phyloP scores from a whole-genome alignment of 1,140 invertebrate genomes.

The Tetragonula clypearis region DNA sequence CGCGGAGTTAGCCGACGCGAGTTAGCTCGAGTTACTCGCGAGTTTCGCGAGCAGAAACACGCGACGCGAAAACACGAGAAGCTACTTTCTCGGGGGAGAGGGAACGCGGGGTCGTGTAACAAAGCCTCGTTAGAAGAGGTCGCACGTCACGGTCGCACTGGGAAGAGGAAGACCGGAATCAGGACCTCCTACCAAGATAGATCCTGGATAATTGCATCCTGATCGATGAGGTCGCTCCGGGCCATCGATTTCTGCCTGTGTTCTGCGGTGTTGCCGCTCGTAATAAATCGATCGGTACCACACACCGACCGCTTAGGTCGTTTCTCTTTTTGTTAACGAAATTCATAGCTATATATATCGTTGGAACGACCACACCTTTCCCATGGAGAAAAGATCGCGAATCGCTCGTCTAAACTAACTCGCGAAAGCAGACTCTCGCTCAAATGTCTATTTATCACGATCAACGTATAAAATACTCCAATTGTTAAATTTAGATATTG shows the following conservation, averaged over 20 bases:
- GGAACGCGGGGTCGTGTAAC: conserved; percentile 56
- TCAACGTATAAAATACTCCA: no score
- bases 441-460: no score
- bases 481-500: no score
- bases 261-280: conserved; percentile 13
- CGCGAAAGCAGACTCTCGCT: background rate
- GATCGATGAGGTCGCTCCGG: conserved; percentile 70
- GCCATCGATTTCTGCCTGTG: conserved; percentile 54
- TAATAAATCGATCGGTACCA: conserved; percentile 55
- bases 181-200: conserved; percentile 65
- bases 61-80: conserved; percentile 59
- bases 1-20: background rate
- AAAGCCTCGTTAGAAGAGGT: conserved; percentile 57
- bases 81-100: conserved; percentile 49
- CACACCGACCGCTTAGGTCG: background rate
- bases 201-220: conserved; percentile 68
- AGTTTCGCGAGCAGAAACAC: background rate
- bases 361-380: background rate
- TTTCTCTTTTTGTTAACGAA: conserved; percentile 34
- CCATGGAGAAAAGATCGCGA: background rate
- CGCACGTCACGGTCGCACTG: conserved; percentile 49
- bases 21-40: conserved; percentile 53
- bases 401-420: background rate
- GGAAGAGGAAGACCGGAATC: conserved; percentile 55
- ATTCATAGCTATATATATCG: conserved; percentile 39